A percentile compares a stretch with the other conserved stretches of the same genome.
These are phyloP conservation scores for Isurus oxyrinchus DNA, from an alignment of 2,113 vertebrate species.

Conservation along the genomic window DNA sequence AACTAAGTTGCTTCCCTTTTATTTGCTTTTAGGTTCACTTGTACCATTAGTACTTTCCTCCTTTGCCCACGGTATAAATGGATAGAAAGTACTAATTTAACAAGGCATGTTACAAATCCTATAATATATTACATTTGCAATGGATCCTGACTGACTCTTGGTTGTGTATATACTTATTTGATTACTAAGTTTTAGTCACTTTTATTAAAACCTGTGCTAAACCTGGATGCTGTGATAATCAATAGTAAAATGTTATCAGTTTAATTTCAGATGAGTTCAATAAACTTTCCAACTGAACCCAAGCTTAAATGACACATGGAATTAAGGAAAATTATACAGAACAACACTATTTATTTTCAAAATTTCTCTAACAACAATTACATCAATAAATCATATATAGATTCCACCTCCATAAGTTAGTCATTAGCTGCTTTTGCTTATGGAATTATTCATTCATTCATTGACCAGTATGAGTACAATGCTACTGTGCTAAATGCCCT, in stretches of 20 bases:
- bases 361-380: neutral
- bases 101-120: neutral
- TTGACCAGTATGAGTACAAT: neutral
- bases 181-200: neutral
- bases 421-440: neutral
- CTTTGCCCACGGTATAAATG: neutral
- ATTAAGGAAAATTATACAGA: neutral
- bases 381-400: neutral
- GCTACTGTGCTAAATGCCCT: neutral
- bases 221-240: neutral
- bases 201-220: neutral
- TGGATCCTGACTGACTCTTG: neutral
- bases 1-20: neutral
- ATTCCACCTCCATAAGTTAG: neutral
- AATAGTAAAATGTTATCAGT: neutral
- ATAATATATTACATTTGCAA: neutral
- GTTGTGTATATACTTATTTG: neutral
- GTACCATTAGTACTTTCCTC: neutral
- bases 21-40: neutral
- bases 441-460: neutral
- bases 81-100: neutral
- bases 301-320: neutral
- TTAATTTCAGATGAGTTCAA: neutral
- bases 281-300: neutral
- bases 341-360: neutral